phyloP scores from a whole-genome alignment of 2,888 invertebrate species.

The Nebria brevicollis region DNA sequence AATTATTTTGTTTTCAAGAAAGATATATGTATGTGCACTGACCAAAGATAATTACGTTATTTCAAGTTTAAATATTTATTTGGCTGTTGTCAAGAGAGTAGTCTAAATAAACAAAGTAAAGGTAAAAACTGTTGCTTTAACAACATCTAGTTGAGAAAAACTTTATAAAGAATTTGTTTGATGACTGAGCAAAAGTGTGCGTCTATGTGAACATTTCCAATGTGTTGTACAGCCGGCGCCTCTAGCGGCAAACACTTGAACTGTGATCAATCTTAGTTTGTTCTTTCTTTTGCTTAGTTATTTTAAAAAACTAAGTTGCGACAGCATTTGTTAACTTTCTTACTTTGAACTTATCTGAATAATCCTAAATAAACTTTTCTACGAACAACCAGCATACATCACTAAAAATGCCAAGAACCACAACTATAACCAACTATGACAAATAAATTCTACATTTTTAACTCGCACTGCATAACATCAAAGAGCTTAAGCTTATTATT shows the following conservation, averaged over 20 bases:
- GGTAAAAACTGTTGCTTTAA: neutral
- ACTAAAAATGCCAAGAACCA: neutral
- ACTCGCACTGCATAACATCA: neutral
- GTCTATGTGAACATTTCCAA: conserved; percentile 8
- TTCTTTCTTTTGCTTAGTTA: conserved; percentile 12
- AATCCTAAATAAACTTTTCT: neutral
- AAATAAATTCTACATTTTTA: neutral
- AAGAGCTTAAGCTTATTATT: too few relatives aligned
- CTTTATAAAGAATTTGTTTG: conserved; percentile 1
- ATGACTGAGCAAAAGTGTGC: neutral
- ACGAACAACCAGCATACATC: neutral
- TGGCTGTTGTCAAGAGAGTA: neutral
- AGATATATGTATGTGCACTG: too few relatives aligned
- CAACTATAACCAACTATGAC: neutral
- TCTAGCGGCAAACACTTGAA: conserved; percentile 19
- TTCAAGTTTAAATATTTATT: neutral
- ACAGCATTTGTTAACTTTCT: conserved; percentile 19
- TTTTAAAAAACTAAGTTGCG: conserved; percentile 20
- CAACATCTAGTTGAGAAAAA: neutral
- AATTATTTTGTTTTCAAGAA: too few relatives aligned
- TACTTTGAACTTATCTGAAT: conserved; percentile 17
- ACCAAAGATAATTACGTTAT: neutral
- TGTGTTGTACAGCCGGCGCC: conserved; percentile 14
- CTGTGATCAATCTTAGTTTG: conserved; percentile 22
- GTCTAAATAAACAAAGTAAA: neutral